phyloP scores from a whole-genome alignment of 1,140 invertebrate species.

The Pseudomyrmex cubaensis region DNA sequence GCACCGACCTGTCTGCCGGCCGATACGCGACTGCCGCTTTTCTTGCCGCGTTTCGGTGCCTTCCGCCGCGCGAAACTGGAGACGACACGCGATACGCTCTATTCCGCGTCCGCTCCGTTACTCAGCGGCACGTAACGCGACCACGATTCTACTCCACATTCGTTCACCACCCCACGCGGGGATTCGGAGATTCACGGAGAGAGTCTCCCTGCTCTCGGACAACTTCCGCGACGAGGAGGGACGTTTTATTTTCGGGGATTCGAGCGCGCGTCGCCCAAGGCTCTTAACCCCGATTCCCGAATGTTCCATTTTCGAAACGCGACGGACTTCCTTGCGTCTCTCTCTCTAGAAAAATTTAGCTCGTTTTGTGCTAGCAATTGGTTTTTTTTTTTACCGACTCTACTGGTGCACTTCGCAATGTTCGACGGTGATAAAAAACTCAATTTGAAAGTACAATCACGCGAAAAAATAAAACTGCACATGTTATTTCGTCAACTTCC shows the following conservation, averaged over 20 bases:
- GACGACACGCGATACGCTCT: slow-evolving; percentile 77
- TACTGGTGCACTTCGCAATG: neutral
- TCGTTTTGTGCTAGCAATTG: too few relatives aligned
- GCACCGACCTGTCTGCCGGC: slow-evolving; percentile 68
- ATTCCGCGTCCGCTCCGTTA: slow-evolving; percentile 79
- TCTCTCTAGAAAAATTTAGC: too few relatives aligned
- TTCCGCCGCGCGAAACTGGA: slow-evolving; percentile 31
- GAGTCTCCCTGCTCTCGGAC: neutral
- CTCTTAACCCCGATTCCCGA: slow-evolving; percentile 19
- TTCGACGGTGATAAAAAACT: neutral
- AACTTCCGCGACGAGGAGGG: slow-evolving; percentile 7
- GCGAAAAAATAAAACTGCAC: neutral
- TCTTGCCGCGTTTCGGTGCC: slow-evolving; percentile 43
- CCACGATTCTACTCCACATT: slow-evolving; percentile 80
- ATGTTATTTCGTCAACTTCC: neutral
- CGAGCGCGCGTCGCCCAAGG: too few relatives aligned
- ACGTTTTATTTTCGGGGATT: slow-evolving; percentile 26
- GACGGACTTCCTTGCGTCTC: too few relatives aligned
- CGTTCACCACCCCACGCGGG: slow-evolving; percentile 54
- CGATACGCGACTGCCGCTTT: slow-evolving; percentile 75
- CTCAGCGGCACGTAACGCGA: slow-evolving; percentile 68
- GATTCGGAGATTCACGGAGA: neutral
- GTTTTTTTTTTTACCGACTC: neutral
- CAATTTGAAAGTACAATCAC: neutral
- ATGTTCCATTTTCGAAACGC: slow-evolving; percentile 6